A percentile compares a stretch with the other conserved stretches of the same genome.
Evolutionary conservation across 64 coral and sea anemone species (phyloP).

Genomic region (Montipora cactus): DNA sequence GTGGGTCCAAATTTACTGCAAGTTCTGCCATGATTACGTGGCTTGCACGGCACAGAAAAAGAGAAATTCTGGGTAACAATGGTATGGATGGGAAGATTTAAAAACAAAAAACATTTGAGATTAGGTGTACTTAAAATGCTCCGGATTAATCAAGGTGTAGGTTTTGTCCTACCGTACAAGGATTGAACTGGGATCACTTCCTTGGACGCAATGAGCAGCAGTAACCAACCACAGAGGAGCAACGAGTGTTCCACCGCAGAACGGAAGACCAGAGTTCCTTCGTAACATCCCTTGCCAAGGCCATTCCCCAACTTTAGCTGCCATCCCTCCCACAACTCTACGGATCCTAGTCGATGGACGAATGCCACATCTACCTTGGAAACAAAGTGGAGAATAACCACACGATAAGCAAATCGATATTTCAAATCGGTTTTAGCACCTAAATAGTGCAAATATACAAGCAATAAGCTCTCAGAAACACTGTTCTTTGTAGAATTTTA

Average conservation of each 20-base stretch:
- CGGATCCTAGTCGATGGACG: neutral
- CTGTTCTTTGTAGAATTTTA: too few relatives aligned
- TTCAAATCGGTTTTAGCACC: too few relatives aligned
- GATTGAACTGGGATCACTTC: neutral
- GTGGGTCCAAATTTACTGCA: too few relatives aligned
- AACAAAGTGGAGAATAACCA: neutral
- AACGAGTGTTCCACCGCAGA: conserved; percentile 36
- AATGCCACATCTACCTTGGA: neutral
- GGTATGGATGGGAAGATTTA: too few relatives aligned
- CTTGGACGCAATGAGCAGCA: conserved; percentile 34
- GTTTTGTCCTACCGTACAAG: conserved; percentile 39
- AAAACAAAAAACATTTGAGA: too few relatives aligned
- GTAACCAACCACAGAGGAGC: conserved; percentile 32
- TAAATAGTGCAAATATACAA: too few relatives aligned
- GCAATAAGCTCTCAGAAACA: too few relatives aligned
- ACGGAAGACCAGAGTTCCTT: neutral
- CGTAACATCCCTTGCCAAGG: conserved; percentile 34
- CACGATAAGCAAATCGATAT: too few relatives aligned
- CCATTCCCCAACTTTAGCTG: neutral
- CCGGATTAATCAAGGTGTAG: neutral
- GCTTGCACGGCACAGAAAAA: too few relatives aligned
- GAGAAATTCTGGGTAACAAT: too few relatives aligned
- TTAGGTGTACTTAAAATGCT: neutral
- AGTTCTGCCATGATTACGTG: too few relatives aligned
- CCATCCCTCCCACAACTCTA: conserved; percentile 21